Conservation (phyloP, 2,888 invertebrate genomes). For the Amphipoea lucens region DNA sequence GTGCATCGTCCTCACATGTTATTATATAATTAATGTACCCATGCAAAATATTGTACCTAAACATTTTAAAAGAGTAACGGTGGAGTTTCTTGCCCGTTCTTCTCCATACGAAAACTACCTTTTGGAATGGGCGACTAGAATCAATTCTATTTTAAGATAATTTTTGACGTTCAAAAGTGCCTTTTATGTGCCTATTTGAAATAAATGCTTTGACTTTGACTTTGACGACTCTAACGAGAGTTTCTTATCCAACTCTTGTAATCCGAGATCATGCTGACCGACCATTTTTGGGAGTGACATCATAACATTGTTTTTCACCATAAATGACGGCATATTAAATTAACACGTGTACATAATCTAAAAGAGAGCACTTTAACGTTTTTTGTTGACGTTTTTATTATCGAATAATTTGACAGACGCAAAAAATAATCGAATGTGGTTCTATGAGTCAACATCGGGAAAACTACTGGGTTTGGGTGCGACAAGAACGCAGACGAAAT, state of each 20-base stretch:
- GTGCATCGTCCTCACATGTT: too few species aligned
- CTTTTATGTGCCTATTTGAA: too few species aligned
- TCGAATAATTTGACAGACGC: conserved; percentile 65
- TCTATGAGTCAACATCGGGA: conserved; percentile 69
- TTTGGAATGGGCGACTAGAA: too few species aligned
- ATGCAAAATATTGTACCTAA: too few species aligned
- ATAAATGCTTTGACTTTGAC: too few species aligned
- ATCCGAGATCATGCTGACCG: conserved; percentile 62
- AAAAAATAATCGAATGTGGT: conserved; percentile 69
- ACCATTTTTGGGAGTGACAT: conserved; percentile 79
- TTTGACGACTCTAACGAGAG: not conserved
- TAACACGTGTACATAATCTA: conserved; percentile 81
- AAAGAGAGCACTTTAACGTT: conserved; percentile 78
- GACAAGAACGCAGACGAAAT: conserved; percentile 51
- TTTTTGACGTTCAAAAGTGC: too few species aligned
- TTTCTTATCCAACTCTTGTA: conserved; percentile 62
- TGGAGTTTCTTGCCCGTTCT: too few species aligned
- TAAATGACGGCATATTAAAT: conserved; percentile 81
- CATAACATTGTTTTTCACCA: conserved; percentile 80
- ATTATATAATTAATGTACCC: too few species aligned
- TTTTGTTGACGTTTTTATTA: conserved; percentile 71
- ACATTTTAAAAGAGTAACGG: too few species aligned
- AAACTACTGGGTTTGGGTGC: conserved; percentile 59
- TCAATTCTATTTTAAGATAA: too few species aligned
- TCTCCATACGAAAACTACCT: too few species aligned